These are phyloP conservation scores for Platycheirus albimanus DNA, from an alignment of 2,888 invertebrate genomes.

Conservation along the genomic window DNA sequence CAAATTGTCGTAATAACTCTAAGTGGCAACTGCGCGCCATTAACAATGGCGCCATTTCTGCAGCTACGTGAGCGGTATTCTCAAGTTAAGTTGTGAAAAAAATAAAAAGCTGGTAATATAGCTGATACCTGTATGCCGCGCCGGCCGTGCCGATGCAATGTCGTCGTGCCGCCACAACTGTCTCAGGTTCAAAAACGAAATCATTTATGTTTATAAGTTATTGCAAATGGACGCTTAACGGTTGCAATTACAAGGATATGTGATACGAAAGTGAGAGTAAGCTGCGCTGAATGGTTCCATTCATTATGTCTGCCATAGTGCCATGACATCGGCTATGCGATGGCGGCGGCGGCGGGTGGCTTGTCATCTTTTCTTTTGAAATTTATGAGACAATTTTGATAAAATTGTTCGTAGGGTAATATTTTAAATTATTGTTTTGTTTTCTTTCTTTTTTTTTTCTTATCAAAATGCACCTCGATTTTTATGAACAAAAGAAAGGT, in stretches of 20 bases:
- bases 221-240: slow-evolving; percentile 62
- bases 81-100: slow-evolving; percentile 35
- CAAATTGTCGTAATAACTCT: slow-evolving; percentile 72
- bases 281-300: slow-evolving; percentile 52
- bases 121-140: too few species aligned
- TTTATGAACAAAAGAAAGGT: slow-evolving; percentile 37
- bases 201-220: slow-evolving; percentile 56
- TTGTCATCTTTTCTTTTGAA: slow-evolving; percentile 28
- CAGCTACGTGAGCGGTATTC: slow-evolving; percentile 66
- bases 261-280: slow-evolving; percentile 61
- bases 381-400: slow-evolving; percentile 51
- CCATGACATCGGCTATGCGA: too few species aligned
- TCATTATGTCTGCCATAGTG: too few species aligned
- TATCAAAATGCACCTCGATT: not conserved
- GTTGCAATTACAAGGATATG: slow-evolving; percentile 67
- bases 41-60: slow-evolving; percentile 63
- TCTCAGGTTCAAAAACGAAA: slow-evolving; percentile 65
- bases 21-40: slow-evolving; percentile 54
- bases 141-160: slow-evolving; percentile 12
- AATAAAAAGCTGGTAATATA: slow-evolving; percentile 3
- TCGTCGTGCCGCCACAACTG: slow-evolving; percentile 31
- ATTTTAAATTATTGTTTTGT: slow-evolving; percentile 7
- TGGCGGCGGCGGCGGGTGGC: slow-evolving; percentile 15
- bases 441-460: not conserved
- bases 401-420: slow-evolving; percentile 23